A percentile compares a stretch with the other conserved stretches of the same genome.
These are phyloP conservation scores for Poecilobothrus nobilitatus DNA, from an alignment of 2,888 invertebrate species.

Conservation along the genomic window DNA sequence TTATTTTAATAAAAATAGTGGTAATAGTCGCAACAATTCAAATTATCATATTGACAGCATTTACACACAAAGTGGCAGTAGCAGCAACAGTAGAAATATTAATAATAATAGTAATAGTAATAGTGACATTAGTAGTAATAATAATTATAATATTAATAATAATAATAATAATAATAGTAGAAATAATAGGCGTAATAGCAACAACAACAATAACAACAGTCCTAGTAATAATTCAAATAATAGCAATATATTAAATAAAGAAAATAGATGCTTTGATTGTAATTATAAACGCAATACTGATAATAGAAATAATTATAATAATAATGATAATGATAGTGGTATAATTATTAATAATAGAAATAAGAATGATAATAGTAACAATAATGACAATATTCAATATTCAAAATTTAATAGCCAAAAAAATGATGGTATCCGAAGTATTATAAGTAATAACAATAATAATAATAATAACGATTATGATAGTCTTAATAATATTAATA, in stretches of 20 bases:
- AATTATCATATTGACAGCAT: too few species aligned
- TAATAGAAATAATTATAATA: too few species aligned
- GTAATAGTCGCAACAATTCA: neutral
- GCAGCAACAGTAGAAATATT: neutral
- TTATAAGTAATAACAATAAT: too few species aligned
- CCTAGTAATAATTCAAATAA: neutral
- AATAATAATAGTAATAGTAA: neutral
- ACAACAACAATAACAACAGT: neutral
- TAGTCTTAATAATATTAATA: neutral
- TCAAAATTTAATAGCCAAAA: neutral
- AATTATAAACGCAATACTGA: too few species aligned
- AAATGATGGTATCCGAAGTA: neutral
- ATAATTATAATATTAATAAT: neutral
- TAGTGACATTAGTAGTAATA: neutral
- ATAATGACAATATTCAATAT: slow-evolving; percentile 2
- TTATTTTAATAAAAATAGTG: neutral
- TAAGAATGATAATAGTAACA: neutral
- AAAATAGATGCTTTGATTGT: too few species aligned
- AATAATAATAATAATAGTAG: neutral
- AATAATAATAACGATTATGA: too few species aligned
- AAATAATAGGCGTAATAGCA: neutral
- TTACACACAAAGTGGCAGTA: neutral
- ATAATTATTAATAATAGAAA: neutral
- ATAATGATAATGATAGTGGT: too few species aligned
- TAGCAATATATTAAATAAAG: neutral